A percentile compares a stretch with the other conserved stretches of the same genome.
Conservation (phyloP, 1,140 invertebrate species). For the Trichonephila inaurata region DNA sequence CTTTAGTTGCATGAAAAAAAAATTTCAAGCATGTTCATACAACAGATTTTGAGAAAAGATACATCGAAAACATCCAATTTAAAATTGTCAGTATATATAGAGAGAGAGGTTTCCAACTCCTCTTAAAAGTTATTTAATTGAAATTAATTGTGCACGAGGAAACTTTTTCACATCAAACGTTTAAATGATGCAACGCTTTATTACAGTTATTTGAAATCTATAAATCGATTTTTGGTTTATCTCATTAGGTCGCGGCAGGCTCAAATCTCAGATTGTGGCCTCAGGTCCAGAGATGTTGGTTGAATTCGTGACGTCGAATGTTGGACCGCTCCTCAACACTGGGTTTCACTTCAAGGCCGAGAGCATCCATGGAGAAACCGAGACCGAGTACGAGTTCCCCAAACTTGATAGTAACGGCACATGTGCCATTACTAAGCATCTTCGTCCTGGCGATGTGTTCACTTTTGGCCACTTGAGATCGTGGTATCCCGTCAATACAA, state of each 20-base stretch:
- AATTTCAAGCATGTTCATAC: too few species aligned
- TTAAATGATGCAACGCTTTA: too few species aligned
- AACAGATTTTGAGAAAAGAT: too few species aligned
- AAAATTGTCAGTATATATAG: too few species aligned
- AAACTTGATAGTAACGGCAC: constrained; percentile 42
- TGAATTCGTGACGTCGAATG: constrained; percentile 93
- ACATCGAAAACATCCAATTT: too few species aligned
- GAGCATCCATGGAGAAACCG: constrained; percentile 41
- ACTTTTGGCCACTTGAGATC: constrained; percentile 77
- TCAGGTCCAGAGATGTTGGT: constrained; percentile 93
- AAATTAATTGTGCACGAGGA: too few species aligned
- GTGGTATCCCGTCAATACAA: constrained; percentile 78
- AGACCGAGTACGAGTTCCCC: constrained; percentile 63
- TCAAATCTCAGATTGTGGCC: constrained; percentile 94
- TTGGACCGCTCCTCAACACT: constrained; percentile 81
- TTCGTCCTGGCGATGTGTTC: constrained; percentile 44
- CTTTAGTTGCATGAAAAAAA: too few species aligned
- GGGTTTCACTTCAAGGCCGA: constrained; percentile 78
- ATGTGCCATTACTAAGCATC: constrained; percentile 76
- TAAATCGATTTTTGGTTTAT: neutral
- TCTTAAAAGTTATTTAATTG: too few species aligned
- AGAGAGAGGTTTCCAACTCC: too few species aligned
- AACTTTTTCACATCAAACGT: too few species aligned
- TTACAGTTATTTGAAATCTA: too few species aligned
- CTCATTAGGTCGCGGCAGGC: constrained; percentile 90